Base-by-base conservation (phyloP, 2,888 invertebrate species). In the Tetragnatha montana region DNA sequence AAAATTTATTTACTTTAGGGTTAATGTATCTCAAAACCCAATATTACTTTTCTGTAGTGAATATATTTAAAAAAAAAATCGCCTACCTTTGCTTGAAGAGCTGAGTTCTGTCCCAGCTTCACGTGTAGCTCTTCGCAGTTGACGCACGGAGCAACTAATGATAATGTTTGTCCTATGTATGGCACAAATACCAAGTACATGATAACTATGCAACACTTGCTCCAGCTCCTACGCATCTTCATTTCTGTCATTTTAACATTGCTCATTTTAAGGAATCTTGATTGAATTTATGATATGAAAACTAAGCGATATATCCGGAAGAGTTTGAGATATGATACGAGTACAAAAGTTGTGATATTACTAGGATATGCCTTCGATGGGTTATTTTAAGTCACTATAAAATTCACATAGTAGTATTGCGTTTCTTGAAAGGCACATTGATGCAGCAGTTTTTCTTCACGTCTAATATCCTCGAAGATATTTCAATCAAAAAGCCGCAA, bases 111-210 rank as follows among this genome's bases (percentile, higher is more conserved):
- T 49, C 83, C 84, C 21, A 84, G 35, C 47, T 84, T 84, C 6
- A 88, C 80, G 51, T 88, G 79, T 50, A 88, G 84, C 70, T 88
- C 88, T 80, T 88, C 84, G 50, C 88, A 88, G 49, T 88, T 88
- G 12, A 88, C 88, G 22, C 88, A 84, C 3, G 84, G 88, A 12
- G 87, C 35, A n/a, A 87, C 60, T 8, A 78, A 50, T 22, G 85
- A 85, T 22, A 85, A 35, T n/a, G 78, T 85, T 19, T 85, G 78
- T 49, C 78, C 85, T 12, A 79, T 71, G 19, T 85, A 78, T 8
- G 78, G 71, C 0, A 79, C 22, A 0, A 83, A 60, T 14, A 83
- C 47, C 8, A 49, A 49, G 12, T 68, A 8, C 0, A 68, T n/a
- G 47, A 76, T 10, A 14, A 17, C 51, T 19, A 83, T 50, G 17